Conservation (phyloP, 2,113 vertebrate genomes). For the Pongo pygmaeus region DNA sequence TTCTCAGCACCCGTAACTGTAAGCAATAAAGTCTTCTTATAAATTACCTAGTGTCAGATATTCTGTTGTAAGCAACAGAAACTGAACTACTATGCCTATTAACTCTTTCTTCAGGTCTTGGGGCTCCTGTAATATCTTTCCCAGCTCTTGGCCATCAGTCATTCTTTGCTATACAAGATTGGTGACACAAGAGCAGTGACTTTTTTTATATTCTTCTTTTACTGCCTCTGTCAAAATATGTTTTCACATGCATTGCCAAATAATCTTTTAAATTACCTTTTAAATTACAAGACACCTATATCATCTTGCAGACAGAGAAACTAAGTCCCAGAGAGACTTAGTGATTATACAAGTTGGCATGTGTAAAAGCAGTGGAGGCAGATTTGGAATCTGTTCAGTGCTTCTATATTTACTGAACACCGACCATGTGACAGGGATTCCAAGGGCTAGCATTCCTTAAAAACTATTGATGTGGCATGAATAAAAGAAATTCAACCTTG, state of each 20-base stretch:
- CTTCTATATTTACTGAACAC: not conserved
- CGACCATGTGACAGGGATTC: not conserved
- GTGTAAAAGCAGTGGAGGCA: not conserved
- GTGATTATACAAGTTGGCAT: not conserved
- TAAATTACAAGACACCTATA: not conserved
- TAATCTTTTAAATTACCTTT: constrained; percentile 7
- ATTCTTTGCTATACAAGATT: not conserved
- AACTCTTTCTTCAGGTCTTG: not conserved
- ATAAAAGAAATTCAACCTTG: not conserved
- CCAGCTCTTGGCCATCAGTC: not conserved
- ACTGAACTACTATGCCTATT: not conserved
- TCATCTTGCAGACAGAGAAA: not conserved
- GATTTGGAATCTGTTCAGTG: not conserved
- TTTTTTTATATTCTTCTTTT: not conserved
- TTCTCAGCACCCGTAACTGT: not conserved
- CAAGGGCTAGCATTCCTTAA: not conserved
- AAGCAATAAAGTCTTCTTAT: not conserved
- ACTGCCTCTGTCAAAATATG: not conserved
- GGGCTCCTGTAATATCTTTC: not conserved
- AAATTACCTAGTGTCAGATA: not conserved
- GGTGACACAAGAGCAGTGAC: not conserved
- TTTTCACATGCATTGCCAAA: not conserved
- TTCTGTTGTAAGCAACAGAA: not conserved
- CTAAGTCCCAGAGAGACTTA: not conserved
- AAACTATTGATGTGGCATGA: not conserved